Conservation (phyloP, 2,888 invertebrate genomes). For the Ochropleura leucogaster region DNA sequence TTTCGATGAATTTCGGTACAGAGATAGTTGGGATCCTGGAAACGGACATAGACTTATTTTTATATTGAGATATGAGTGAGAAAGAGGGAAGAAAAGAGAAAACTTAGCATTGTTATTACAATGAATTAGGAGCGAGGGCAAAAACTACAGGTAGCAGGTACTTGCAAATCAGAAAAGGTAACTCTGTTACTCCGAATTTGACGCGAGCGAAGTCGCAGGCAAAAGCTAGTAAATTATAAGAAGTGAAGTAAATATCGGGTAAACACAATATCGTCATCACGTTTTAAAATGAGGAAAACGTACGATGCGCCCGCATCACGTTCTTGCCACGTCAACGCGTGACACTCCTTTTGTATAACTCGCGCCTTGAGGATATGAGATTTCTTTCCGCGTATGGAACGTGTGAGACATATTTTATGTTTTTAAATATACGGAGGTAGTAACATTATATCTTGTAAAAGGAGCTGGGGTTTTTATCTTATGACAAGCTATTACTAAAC, state of each 20-base stretch:
- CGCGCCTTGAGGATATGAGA: not conserved
- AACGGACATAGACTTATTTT: too few relatives aligned
- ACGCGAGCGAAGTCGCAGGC: too few relatives aligned
- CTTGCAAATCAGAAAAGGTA: too few relatives aligned
- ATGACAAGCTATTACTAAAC: not conserved
- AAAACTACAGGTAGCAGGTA: too few relatives aligned
- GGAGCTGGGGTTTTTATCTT: not conserved
- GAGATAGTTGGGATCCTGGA: too few relatives aligned
- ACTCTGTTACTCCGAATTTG: too few relatives aligned
- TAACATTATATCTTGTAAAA: not conserved
- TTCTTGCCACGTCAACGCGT: constrained; percentile 4
- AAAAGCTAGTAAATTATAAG: not conserved
- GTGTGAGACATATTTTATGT: constrained; percentile 11
- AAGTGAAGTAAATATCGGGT: not conserved
- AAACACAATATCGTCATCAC: not conserved
- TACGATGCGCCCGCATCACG: constrained; percentile 21
- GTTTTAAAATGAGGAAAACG: constrained; percentile 34
- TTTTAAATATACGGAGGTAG: not conserved
- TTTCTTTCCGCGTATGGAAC: not conserved
- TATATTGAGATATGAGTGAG: too few relatives aligned
- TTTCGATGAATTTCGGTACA: too few relatives aligned
- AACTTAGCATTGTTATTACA: too few relatives aligned
- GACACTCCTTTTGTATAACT: constrained; percentile 35
- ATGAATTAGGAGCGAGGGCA: too few relatives aligned
- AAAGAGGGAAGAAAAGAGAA: too few relatives aligned